Conservation (phyloP, 2,113 vertebrate species). For the Trogon surrucura region DNA sequence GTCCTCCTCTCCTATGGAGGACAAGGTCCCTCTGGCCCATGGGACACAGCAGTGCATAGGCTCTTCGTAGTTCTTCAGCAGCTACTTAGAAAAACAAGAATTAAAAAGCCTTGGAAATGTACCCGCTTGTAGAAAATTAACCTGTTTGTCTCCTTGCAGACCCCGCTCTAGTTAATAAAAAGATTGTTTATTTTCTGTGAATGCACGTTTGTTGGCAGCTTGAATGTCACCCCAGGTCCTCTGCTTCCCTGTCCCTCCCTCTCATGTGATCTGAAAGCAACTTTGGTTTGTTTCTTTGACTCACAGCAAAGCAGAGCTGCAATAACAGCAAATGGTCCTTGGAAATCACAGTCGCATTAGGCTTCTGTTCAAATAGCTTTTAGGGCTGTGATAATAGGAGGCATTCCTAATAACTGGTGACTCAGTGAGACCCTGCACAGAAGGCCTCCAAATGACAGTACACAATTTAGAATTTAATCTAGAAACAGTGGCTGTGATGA, state of each 20-base stretch:
- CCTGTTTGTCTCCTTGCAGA: slow-evolving; percentile 28
- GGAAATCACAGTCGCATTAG: slow-evolving; percentile 81
- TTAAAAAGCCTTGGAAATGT: neutral
- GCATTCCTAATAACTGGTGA: slow-evolving; percentile 82
- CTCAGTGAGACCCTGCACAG: slow-evolving; percentile 80
- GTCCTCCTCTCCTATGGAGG: neutral
- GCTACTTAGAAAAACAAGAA: neutral
- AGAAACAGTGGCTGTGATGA: slow-evolving; percentile 75
- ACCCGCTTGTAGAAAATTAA: slow-evolving; percentile 11
- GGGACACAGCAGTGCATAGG: neutral
- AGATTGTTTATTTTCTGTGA: slow-evolving; percentile 58
- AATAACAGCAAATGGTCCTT: slow-evolving; percentile 83
- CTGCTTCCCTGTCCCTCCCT: slow-evolving; percentile 38
- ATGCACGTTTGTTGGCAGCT: slow-evolving; percentile 48
- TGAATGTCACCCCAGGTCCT: slow-evolving; percentile 53
- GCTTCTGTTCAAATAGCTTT: slow-evolving; percentile 85
- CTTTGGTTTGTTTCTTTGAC: slow-evolving; percentile 71
- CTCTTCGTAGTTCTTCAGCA: neutral
- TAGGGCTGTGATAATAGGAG: slow-evolving; percentile 79
- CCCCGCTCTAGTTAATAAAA: slow-evolving; percentile 7
- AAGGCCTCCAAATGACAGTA: slow-evolving; percentile 81
- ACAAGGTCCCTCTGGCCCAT: neutral
- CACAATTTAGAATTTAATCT: slow-evolving; percentile 85
- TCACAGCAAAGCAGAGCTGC: slow-evolving; percentile 75
- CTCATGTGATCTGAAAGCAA: slow-evolving; percentile 66